These are phyloP conservation scores for Apistogramma diplotaenia DNA, from an alignment of 2,113 vertebrate species.

Conservation along the genomic window DNA sequence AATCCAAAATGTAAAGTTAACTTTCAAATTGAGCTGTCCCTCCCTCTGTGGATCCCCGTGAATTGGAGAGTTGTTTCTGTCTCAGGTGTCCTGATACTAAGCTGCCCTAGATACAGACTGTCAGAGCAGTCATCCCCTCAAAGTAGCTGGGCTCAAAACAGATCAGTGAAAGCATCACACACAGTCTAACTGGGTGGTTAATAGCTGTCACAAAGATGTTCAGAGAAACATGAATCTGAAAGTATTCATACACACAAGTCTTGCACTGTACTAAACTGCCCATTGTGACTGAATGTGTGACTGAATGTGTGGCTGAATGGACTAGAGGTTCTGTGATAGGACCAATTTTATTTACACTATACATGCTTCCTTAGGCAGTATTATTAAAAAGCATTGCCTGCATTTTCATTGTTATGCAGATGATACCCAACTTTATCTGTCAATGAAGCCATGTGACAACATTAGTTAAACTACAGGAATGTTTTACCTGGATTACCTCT, in stretches of 20 bases:
- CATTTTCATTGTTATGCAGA: too few relatives aligned
- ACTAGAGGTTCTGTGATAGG: too few relatives aligned
- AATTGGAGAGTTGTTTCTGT: neutral
- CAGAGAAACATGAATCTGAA: neutral
- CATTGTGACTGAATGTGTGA: neutral
- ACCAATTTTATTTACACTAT: too few relatives aligned
- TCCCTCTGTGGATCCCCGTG: neutral
- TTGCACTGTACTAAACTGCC: neutral
- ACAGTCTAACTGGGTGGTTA: neutral
- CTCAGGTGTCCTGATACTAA: neutral
- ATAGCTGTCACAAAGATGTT: neutral
- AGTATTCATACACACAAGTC: neutral
- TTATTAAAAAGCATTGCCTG: too few relatives aligned
- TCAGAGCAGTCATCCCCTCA: neutral
- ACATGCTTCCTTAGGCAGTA: too few relatives aligned
- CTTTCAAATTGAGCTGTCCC: neutral
- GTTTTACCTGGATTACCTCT: too few relatives aligned
- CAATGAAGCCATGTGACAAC: too few relatives aligned
- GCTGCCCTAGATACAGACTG: neutral
- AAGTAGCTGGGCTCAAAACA: neutral
- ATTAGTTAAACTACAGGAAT: too few relatives aligned
- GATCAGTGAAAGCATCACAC: neutral
- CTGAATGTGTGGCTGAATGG: neutral
- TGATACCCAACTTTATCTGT: too few relatives aligned
- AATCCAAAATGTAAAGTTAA: neutral